Evolutionary conservation across 2,888 invertebrate species (phyloP).

Genomic region (Aphodius sticticus): DNA sequence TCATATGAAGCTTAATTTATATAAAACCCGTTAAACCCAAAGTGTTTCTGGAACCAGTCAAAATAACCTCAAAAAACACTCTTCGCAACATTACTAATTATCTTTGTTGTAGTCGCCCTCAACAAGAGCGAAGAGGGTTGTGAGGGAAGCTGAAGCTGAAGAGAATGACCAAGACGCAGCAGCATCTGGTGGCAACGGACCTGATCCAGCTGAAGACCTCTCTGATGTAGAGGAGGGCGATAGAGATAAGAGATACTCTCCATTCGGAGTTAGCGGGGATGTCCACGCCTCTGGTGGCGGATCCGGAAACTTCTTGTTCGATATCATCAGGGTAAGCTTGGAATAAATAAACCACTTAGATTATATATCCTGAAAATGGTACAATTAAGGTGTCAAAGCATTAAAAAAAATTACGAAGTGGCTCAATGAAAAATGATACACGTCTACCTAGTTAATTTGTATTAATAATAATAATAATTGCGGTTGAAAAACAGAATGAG

Average conservation of each 20-base stretch:
- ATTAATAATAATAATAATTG: no score
- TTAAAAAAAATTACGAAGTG: background rate
- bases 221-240: constrained; percentile 79
- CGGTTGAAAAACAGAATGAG: background rate
- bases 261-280: constrained; percentile 68
- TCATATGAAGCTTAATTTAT: no score
- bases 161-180: constrained; percentile 58
- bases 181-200: constrained; percentile 68
- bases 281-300: constrained; percentile 63
- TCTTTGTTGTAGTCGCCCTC: constrained; percentile 50
- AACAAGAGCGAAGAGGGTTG: constrained; percentile 51
- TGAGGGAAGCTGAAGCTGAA: constrained; percentile 53
- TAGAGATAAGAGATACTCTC: constrained; percentile 82
- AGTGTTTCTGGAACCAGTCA: no score
- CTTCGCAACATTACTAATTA: background rate
- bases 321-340: constrained; percentile 84
- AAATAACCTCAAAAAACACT: no score
- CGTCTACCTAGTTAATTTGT: no score
- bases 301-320: constrained; percentile 88
- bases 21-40: no score
- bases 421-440: no score
- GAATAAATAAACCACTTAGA: background rate
- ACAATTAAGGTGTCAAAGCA: background rate
- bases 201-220: constrained; percentile 75
- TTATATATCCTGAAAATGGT: background rate